These are phyloP conservation scores for Acanthurus lineatus DNA, from an alignment of 2,797 vertebrate genomes.

Conservation along the genomic window DNA sequence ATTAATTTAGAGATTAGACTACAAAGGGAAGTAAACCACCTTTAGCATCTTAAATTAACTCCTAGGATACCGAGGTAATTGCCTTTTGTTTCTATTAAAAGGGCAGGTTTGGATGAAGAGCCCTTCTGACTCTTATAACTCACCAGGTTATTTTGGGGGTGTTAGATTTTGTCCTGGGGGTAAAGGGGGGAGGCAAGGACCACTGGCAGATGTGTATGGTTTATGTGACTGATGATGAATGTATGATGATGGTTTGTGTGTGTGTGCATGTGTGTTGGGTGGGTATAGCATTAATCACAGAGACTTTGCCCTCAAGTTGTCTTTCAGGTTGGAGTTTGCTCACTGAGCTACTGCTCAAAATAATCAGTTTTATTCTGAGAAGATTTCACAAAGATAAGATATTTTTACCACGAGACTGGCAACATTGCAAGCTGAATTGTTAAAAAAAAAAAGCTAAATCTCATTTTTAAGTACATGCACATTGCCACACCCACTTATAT, in stretches of 20 bases:
- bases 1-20: constrained; percentile 80
- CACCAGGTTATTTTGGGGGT: constrained; percentile 81
- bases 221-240: constrained; percentile 76
- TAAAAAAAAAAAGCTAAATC: not conserved
- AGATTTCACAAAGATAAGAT: not conserved
- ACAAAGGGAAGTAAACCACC: constrained; percentile 75
- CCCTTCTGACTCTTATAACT: constrained; percentile 80
- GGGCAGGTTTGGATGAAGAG: constrained; percentile 69
- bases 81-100: constrained; percentile 84
- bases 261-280: constrained; percentile 25
- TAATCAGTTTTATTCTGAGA: constrained; percentile 2
- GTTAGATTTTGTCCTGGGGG: constrained; percentile 76
- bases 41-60: constrained; percentile 80
- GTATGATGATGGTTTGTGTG: constrained; percentile 22
- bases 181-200: constrained; percentile 53
- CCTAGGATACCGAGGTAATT: constrained; percentile 75
- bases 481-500: not conserved
- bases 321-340: constrained; percentile 57
- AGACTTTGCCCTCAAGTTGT: constrained; percentile 50
- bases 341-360: constrained; percentile 55
- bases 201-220: constrained; percentile 79
- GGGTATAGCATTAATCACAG: constrained; percentile 54
- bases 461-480: not conserved
- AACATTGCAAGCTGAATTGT: not conserved
- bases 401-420: not conserved